Evolutionary conservation across 2,888 invertebrate species (phyloP), one percentile per base, ranked within the genome.

Genomic region (Drosophila nigritarsus): DNA sequence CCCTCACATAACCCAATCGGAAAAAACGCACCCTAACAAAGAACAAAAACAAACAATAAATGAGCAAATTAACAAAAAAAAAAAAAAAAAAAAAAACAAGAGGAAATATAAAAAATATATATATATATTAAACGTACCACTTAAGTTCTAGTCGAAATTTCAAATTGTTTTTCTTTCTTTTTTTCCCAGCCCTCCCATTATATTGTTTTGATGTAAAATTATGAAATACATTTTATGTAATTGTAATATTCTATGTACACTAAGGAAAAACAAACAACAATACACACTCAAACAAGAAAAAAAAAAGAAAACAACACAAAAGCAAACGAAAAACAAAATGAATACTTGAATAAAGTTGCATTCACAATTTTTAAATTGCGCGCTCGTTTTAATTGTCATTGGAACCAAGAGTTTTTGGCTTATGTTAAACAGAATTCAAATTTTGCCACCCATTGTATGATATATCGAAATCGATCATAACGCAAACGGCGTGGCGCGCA

Each of bases 131-230:
- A 74, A 81, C 45, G 38, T 89, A 87, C 79, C 75, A 82, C 76
- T 87, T 91, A 91, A 91, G 90, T 91, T 91, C 91, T 92, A 91
- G 91, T 92, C 91, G 90, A 91, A 91, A 91, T 91, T 92, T 84
- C 58, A 82, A 86, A 89, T 83, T 85, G 75, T 83, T 88, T 78
- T 62, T 64, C 67, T 72, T 73, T 51, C 49, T 71, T 58, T 62
- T 65, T 65, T 63, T 68, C 66, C 24, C n/a, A 3, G 24, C 30
- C n/a, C 32, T 8, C 7, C 60, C 66, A 55, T 45, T 70, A 89
- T 72, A 89, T 86, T 90, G 85, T 90, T 91, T 91, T 91, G 80
- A 87, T 91, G 83, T 89, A 90, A 82, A 65, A 82, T 85, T 90
- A 90, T 86, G 63, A 80, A 78, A 75, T 77, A 87, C 73, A 79